Evolutionary conservation across 2,797 vertebrate species (phyloP), one percentile per base, ranked within the genome.

Genomic region (Lithobates pipiens): DNA sequence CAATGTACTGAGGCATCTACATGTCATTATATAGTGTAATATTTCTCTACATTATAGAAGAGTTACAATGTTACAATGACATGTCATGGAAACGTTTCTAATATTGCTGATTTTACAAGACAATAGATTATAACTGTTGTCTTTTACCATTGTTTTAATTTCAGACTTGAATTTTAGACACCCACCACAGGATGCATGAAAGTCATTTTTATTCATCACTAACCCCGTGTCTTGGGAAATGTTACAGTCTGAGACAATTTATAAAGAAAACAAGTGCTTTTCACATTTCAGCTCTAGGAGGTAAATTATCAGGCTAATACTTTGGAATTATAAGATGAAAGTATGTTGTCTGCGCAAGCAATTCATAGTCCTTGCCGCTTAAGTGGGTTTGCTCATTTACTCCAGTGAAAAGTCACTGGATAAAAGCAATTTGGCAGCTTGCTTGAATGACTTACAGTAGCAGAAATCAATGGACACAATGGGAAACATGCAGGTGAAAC

Each of bases 371-470:
- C 36, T 29, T 39, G 75, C 67, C 36, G 27, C 54, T 70, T 77
- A 77, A 50, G 79, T 82, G 68, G 80, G 73, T 86, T 75, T 72
- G 75, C 67, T 86, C 77, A 82, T 82, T 82, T 82, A 72, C 72
- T 50, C 80, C 78, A n/a, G 74, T 57, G 50, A 82, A 42, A 73
- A 85, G 29, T 63, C 44, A 32, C 21, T 23, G 27, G 57, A 82
- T 86, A 82, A 86, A 86, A 77, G 78, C 65, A 81, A 67, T 70
- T 50, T 80, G 84, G 76, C 78, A 81, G 79, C 85, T 76, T 70
- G 46, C 46, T 69, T 76, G 65, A 86, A 86, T 63, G 73, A 70
- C 65, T 77, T 76, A 82, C 21, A 82, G 73, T 46, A 81, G 27
- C 61, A 21, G 4, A 81, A 86, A 86, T 86, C 78, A 82, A 77